Base-by-base conservation (phyloP, 2,888 invertebrate species). In the Nymphalis c-album region DNA sequence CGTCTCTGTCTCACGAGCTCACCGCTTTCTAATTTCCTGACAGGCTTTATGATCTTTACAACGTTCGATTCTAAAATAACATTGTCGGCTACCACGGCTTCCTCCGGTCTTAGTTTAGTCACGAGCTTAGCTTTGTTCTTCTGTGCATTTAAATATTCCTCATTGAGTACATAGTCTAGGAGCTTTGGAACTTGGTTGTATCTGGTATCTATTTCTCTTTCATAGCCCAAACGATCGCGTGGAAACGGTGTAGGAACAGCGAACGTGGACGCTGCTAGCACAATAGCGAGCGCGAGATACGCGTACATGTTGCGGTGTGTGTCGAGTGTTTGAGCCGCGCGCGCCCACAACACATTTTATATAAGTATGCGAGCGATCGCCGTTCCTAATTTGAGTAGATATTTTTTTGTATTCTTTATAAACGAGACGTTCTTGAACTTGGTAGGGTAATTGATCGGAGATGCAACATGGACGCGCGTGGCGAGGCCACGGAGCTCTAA, bases 261-360 rank as follows among this genome's bases (percentile, higher is more conserved):
- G 75, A 81, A 76, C 73, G 84, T 84, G 71, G 79, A 82, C 75
- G 86, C 82, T 77, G 82, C 83, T 77, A 89, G 74, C 75, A 81
- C 83, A 80, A 89, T 78, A 83, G 83, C 88, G 79, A 90, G 81
- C 85, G 84, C 87, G 81, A 90, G 80, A 77, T 80, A 87, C 90
- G 90, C 89, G 88, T 90, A 86, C 91, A 91, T 92, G 85, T 80
- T 90, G 87, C 87, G 86, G 83, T 81, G 86, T 84, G 84, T 84
- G 83, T 80, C 79, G 88, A 84, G 77, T 82, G 88, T 89, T 87
- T 92, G 91, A 87, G 89, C 83, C 86, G 87, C 90, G 91, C 91
- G 87, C 85, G 84, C 82, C 78, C 82, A 78, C 81, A 82, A 83
- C 86, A 86, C 90, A 88, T 86, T 88, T 88, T 92, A 90, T 91